Percentiles rank a stretch among this genome's conserved stretches.
Conservation (phyloP, 2,113 vertebrate genomes). For the Oreochromis aureus region DNA sequence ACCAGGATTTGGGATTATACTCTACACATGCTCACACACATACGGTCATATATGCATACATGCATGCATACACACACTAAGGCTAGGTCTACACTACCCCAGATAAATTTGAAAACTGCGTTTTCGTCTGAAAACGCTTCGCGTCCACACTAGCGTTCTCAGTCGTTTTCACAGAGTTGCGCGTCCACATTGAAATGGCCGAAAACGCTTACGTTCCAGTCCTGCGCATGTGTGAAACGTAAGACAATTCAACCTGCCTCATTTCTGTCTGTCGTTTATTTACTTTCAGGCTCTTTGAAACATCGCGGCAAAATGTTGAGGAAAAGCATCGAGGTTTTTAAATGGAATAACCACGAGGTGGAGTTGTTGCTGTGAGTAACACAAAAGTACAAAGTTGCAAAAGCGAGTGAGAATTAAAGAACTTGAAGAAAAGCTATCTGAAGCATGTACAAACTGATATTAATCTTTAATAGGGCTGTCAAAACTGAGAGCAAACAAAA, state of each 20-base stretch:
- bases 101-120: neutral
- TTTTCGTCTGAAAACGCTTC: fast-evolving
- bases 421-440: fast-evolving
- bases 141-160: neutral
- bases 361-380: fast-evolving
- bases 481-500: fast-evolving
- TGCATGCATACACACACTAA: neutral
- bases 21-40: neutral
- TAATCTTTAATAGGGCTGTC: neutral
- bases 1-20: neutral
- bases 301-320: fast-evolving
- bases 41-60: neutral
- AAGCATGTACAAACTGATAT: neutral
- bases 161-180: neutral
- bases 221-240: fast-evolving
- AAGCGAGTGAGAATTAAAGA: neutral
- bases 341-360: neutral
- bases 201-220: neutral
- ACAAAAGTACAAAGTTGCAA: neutral
- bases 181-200: neutral
- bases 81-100: neutral
- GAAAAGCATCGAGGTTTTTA: fast-evolving
- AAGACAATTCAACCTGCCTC: neutral
- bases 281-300: neutral
- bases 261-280: fast-evolving